Percentiles rank a stretch among this genome's conserved stretches.
These are phyloP conservation scores for Sturnus vulgaris DNA, from an alignment of 2,113 vertebrate species.

Conservation along the genomic window DNA sequence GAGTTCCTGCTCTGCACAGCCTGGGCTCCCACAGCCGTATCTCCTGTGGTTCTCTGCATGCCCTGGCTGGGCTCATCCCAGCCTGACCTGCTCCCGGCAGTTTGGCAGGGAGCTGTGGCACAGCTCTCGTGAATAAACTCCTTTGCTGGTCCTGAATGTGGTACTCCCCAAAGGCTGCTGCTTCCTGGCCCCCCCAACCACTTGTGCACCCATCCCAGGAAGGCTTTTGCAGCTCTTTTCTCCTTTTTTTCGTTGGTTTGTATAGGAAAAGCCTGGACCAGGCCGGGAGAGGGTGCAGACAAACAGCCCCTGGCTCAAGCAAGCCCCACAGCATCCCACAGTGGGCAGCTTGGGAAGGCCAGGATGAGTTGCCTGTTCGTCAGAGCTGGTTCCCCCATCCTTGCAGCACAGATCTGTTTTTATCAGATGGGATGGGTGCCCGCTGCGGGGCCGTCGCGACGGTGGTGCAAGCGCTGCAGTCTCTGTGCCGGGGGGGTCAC, in stretches of 20 bases:
- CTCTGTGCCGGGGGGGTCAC: not conserved
- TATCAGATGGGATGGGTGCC: slow-evolving; percentile 33
- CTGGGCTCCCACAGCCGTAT: accelerated
- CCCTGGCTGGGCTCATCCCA: accelerated
- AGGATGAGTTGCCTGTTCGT: not conserved
- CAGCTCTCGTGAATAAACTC: accelerated
- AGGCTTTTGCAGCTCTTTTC: not conserved
- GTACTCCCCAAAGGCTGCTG: accelerated
- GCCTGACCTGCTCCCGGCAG: accelerated
- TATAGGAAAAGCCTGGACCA: not conserved
- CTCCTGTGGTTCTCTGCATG: not conserved
- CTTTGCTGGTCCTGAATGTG: not conserved
- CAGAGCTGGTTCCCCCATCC: not conserved
- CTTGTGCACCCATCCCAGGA: not conserved
- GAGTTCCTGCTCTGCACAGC: not conserved
- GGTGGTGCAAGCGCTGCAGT: not conserved
- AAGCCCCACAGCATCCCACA: not conserved
- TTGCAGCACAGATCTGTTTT: not conserved
- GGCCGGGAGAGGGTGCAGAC: accelerated
- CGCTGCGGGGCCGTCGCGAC: not conserved
- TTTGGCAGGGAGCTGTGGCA: not conserved
- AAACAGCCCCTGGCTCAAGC: not conserved
- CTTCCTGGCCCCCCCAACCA: not conserved
- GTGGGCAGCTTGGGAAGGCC: not conserved
- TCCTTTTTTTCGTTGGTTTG: not conserved